These are phyloP conservation scores for Sander vitreus DNA, from an alignment of 2,113 vertebrate species.

Conservation along the genomic window DNA sequence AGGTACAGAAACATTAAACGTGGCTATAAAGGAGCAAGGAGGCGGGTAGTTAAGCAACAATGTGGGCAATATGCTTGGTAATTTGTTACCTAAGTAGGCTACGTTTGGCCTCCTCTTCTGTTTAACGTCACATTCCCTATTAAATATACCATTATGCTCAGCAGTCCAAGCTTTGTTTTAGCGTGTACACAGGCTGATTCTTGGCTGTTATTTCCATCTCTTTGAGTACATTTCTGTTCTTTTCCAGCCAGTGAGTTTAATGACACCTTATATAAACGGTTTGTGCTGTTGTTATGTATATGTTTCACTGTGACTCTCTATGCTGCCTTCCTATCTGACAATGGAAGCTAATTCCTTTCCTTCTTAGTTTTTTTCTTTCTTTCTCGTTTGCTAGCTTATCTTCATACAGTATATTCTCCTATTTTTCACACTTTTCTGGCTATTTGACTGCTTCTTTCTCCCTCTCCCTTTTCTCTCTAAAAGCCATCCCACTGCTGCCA, in stretches of 20 bases:
- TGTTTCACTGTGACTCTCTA: slow-evolving; percentile 21
- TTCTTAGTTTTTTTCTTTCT: not conserved
- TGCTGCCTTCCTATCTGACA: not conserved
- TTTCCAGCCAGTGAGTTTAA: slow-evolving; percentile 26
- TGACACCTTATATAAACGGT: slow-evolving; percentile 6
- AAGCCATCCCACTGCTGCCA: slow-evolving; percentile 19
- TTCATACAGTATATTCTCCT: not conserved
- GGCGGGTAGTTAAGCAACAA: slow-evolving; percentile 32
- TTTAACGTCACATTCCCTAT: slow-evolving; percentile 44
- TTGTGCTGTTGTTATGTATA: slow-evolving; percentile 11
- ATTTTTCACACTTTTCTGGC: not conserved
- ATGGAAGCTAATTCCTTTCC: not conserved
- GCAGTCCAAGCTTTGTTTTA: slow-evolving; percentile 36
- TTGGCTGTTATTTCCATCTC: slow-evolving; percentile 11
- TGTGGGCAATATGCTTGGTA: slow-evolving; percentile 14
- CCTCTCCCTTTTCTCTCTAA: not conserved
- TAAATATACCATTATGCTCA: slow-evolving; percentile 37
- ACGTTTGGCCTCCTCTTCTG: slow-evolving; percentile 24
- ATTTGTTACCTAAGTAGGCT: slow-evolving; percentile 59
- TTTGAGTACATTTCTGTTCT: slow-evolving; percentile 24
- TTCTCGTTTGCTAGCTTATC: not conserved
- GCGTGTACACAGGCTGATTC: slow-evolving; percentile 34
- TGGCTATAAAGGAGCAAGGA: slow-evolving; percentile 42
- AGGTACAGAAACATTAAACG: slow-evolving; percentile 57
- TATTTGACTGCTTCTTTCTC: slow-evolving; percentile 3